Base-by-base conservation (phyloP, 2,113 vertebrate genomes). In the Mirza zaza region DNA sequence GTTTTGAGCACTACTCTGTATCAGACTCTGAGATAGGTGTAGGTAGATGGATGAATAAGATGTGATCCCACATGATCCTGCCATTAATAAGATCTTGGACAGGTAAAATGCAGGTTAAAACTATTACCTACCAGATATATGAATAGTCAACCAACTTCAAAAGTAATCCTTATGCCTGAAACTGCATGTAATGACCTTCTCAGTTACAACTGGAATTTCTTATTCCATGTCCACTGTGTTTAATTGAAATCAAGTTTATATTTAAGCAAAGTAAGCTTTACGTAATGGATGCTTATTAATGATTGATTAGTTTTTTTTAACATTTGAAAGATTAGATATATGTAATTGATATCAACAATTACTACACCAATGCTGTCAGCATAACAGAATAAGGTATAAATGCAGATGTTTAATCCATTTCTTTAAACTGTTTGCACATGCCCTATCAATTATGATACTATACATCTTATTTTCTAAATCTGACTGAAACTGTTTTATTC, bases 41-140 rank as follows among this genome's bases (percentile, higher is more conserved):
- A 95, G 71, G 52, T 29, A 79, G 55, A 59, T 63, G 3, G 70
- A 71, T 75, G 68, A 95, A 73, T 70, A 96, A 85, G 92, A 85
- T 45, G 85, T 42, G 14, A 88, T 81, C 73, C 29, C 55, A 67
- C 15, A 82, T 61, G 15, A 92, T 86, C 21, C 55, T 83, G 21
- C 39, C 65, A 57, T 90, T 71, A 59, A 63, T n/a, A 73, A 88
- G 59, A 52, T 88, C 42, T 25, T 70, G 71, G 50, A 63, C 36
- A 94, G 45, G 73, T 87, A 95, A 94, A 84, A 94, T 94, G 59
- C 11, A 85, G 79, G 25, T 82, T 91, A 95, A 91, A 94, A 83
- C 10, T 73, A 59, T 84, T 71, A 81, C 23, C 32, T 89, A 5
- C 67, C 63, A 61, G 77, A 77, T 86, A 14, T 71, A 13, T 82